Conservation (phyloP, 2,888 invertebrate species). For the Cyclophora albipunctata region DNA sequence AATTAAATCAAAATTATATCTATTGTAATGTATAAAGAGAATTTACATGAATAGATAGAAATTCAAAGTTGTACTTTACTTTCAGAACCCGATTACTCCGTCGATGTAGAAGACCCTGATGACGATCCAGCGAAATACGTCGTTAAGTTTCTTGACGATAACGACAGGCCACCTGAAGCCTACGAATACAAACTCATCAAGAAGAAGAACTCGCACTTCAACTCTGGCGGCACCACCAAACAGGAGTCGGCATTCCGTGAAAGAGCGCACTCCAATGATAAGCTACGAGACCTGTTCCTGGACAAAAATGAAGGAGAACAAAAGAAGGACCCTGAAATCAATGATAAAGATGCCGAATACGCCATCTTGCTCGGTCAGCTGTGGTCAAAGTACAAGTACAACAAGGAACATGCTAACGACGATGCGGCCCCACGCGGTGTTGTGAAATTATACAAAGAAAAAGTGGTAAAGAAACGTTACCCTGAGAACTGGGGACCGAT, state of each 20-base stretch:
- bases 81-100: constrained; percentile 56
- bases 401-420: constrained; percentile 45
- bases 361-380: constrained; percentile 70
- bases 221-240: constrained; percentile 25
- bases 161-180: constrained; percentile 63
- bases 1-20: no score
- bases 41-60: background rate
- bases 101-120: constrained; percentile 52
- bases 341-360: constrained; percentile 70
- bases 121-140: constrained; percentile 55
- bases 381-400: constrained; percentile 75
- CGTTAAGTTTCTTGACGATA: constrained; percentile 52
- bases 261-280: constrained; percentile 55
- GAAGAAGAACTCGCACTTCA: constrained; percentile 53
- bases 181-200: constrained; percentile 75
- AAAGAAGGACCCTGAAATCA: constrained; percentile 41
- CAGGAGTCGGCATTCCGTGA: constrained; percentile 66
- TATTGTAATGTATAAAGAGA: background rate
- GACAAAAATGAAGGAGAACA: constrained; percentile 47
- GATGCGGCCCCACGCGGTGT: constrained; percentile 58
- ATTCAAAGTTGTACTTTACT: background rate
- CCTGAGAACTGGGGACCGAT: constrained; percentile 69
- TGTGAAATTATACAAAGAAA: constrained; percentile 63
- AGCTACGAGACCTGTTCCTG: constrained; percentile 55
- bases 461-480: constrained; percentile 61